Evolutionary conservation across 2,888 invertebrate species (phyloP).

Genomic region (Heliconius ethilla): DNA sequence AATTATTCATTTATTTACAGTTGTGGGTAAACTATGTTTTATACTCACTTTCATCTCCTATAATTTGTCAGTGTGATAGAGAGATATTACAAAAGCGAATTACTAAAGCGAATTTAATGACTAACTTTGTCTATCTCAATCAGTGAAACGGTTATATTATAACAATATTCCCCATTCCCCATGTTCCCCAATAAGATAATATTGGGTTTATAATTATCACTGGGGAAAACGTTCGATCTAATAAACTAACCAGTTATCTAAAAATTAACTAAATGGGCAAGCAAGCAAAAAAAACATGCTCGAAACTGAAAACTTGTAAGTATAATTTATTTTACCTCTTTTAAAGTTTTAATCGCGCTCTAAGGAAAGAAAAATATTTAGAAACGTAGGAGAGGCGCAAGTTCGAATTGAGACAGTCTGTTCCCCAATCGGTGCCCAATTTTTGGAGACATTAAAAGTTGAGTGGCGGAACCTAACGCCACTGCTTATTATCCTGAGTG

Average conservation of each 20-base stretch:
- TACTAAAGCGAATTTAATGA: not conserved
- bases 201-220: too few relatives aligned
- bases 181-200: too few relatives aligned
- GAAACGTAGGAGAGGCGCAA: not conserved
- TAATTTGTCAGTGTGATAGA: not conserved
- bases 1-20: not conserved
- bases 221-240: not conserved
- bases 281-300: slow-evolving; percentile 13
- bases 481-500: too few relatives aligned
- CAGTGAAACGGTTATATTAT: not conserved
- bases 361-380: slow-evolving; percentile 1
- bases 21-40: not conserved
- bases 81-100: not conserved
- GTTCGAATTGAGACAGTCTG: too few relatives aligned
- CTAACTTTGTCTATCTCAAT: not conserved
- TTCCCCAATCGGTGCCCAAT: too few relatives aligned
- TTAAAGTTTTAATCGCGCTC: not conserved
- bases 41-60: not conserved
- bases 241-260: not conserved
- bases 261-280: not conserved
- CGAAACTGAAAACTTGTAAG: not conserved
- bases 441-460: too few relatives aligned
- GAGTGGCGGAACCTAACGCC: too few relatives aligned
- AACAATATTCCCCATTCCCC: not conserved
- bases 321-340: not conserved